A percentile compares a stretch with the other conserved stretches of the same genome.
Conservation (phyloP, 2,797 vertebrate genomes). For the Pristis pectinata region DNA sequence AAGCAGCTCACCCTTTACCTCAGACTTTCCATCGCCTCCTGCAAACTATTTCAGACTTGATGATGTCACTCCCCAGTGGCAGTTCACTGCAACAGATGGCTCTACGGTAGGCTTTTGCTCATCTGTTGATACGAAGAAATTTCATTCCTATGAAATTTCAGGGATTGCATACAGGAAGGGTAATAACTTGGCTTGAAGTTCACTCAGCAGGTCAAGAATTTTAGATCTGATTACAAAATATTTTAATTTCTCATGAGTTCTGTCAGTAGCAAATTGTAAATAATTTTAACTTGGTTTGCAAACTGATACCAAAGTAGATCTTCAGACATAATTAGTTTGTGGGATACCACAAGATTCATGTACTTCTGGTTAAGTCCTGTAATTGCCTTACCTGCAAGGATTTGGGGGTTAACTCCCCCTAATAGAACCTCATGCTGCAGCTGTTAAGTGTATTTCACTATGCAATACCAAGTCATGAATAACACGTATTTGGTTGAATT, state of each 20-base stretch:
- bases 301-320: not conserved
- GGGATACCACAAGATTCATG: not conserved
- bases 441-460: not conserved
- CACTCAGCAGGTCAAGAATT: not conserved
- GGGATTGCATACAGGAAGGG: not conserved
- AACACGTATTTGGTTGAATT: not conserved
- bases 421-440: not conserved
- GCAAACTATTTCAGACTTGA: slow-evolving; percentile 97
- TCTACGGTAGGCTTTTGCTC: slow-evolving; percentile 67
- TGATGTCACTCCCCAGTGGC: slow-evolving; percentile 98
- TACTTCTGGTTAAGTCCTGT: not conserved
- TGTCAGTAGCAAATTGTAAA: not conserved
- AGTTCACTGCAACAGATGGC: slow-evolving; percentile 98
- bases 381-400: not conserved
- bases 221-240: not conserved
- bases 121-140: not conserved
- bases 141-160: not conserved
- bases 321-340: not conserved
- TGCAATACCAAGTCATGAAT: not conserved
- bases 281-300: not conserved
- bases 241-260: not conserved
- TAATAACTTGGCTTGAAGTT: not conserved
- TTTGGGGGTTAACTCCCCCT: not conserved
- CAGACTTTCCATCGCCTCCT: slow-evolving; percentile 97
- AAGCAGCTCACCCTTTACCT: slow-evolving; percentile 92